Evolutionary conservation across 2,888 invertebrate genomes (phyloP).

Genomic region (Nowickia ferox): DNA sequence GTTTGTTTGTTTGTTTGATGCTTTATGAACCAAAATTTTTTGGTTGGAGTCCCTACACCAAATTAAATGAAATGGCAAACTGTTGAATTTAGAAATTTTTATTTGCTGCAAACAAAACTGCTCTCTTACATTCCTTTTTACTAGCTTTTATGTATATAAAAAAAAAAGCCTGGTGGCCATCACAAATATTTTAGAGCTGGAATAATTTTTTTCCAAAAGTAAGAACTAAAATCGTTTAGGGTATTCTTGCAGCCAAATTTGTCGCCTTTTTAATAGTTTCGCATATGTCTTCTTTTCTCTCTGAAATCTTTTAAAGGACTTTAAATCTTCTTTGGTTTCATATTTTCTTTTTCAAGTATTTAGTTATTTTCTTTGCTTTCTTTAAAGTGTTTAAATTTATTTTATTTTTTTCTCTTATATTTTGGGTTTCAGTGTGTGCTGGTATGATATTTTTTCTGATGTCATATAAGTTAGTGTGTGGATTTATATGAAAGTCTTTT

Average conservation of each 20-base stretch:
- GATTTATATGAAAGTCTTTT: conserved; percentile 55
- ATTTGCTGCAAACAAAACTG: background rate
- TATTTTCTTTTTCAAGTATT: conserved; percentile 56
- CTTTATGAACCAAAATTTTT: conserved; percentile 12
- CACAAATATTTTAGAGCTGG: too few species aligned
- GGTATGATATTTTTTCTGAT: conserved; percentile 31
- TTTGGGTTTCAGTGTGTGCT: background rate
- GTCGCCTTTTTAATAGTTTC: background rate
- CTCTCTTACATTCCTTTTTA: background rate
- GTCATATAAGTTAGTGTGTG: conserved; percentile 30
- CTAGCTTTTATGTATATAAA: too few species aligned
- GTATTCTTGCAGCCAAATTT: background rate
- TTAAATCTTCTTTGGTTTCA: conserved; percentile 70
- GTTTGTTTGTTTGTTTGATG: background rate
- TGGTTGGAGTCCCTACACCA: background rate
- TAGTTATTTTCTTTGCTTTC: conserved; percentile 37
- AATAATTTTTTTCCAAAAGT: too few species aligned
- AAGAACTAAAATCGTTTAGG: background rate
- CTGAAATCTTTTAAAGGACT: conserved; percentile 47
- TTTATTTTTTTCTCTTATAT: conserved; percentile 20
- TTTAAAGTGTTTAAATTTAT: conserved; percentile 65
- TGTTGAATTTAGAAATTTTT: background rate
- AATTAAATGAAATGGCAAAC: background rate
- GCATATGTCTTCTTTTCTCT: conserved; percentile 16
- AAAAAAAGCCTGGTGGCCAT: too few species aligned